Base-by-base conservation (phyloP, 2,888 invertebrate genomes). In the Ophion slaviceki region DNA sequence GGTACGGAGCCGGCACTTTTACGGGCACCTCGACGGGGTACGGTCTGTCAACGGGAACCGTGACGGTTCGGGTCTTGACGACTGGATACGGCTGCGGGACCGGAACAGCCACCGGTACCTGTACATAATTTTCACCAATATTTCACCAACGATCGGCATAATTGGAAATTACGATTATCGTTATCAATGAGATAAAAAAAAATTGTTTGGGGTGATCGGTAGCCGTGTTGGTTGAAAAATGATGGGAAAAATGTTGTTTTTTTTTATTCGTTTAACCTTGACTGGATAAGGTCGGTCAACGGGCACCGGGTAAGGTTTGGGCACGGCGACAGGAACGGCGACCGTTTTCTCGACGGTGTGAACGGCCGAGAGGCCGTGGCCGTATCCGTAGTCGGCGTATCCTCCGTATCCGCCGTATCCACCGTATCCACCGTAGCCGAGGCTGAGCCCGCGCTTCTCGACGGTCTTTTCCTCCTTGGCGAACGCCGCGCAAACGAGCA, bases 1-100 rank as follows among this genome's bases (percentile, higher is more conserved):
- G 95, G 32, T 95, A 95, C 1, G 93, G 92, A 0, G 95, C 94
- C 2, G 95, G 95, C 24, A 96, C 95, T 90, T 94, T 94, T 28
- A 95, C 94, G 62, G 95, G 95, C 67, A 95, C 95, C 85, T 94
- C 92, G 7, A 95, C 94, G 36, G 94, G 94, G 88, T 93, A 94
- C 11, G 95, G 95, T 86, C 94, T 94, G 87, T 95, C 95, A 59
- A 95, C 95, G 78, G 95, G 95, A 61, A 95, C 94, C 11, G 93
- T 87, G 76, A 95, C 93, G 2, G 93, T 93, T 84, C 89, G 90
- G 77, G 93, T 93, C 53, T 93, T 90, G n/a, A 94, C 87, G 28
- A 95, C 94, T 86, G 94, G 94, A 87, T 95, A 94, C 14, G 94
- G 94, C 88, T 95, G 94, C 72, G 95, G 95, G 8, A 95, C 94